phyloP scores from a whole-genome alignment of 1,140 invertebrate species.

The Bilobella aurantiaca region DNA sequence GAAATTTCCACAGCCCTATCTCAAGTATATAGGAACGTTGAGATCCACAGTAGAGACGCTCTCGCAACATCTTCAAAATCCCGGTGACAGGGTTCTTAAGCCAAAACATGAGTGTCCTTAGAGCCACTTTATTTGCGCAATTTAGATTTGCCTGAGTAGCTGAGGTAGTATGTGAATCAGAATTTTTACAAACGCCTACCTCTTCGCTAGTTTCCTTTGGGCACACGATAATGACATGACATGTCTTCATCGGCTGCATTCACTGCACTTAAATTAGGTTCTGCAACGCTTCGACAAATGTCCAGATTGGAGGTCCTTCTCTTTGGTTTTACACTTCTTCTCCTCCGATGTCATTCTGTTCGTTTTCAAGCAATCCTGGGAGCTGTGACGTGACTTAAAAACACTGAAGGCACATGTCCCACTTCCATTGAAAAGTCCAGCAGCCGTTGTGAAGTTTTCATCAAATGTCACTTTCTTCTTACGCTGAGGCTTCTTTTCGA shows the following conservation, averaged over 20 bases:
- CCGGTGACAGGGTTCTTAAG: background rate
- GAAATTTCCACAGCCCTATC: too few relatives aligned
- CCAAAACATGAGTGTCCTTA: background rate
- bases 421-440: background rate
- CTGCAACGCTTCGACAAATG: too few relatives aligned
- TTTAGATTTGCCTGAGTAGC: background rate
- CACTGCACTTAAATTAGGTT: too few relatives aligned
- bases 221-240: background rate
- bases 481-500: background rate
- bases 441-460: background rate
- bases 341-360: background rate
- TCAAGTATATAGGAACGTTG: slow-evolving; percentile 6
- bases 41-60: slow-evolving; percentile 10
- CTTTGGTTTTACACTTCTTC: background rate
- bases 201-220: background rate
- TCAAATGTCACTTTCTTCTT: background rate
- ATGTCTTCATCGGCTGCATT: too few relatives aligned
- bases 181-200: background rate
- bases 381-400: background rate
- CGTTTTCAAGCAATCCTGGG: background rate
- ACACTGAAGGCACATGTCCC: background rate
- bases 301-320: background rate
- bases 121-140: background rate
- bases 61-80: background rate
- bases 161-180: too few relatives aligned